phyloP scores from a whole-genome alignment of 37 sponge, comb jelly and placozoan species.

The Diacarnus erythraeanus region DNA sequence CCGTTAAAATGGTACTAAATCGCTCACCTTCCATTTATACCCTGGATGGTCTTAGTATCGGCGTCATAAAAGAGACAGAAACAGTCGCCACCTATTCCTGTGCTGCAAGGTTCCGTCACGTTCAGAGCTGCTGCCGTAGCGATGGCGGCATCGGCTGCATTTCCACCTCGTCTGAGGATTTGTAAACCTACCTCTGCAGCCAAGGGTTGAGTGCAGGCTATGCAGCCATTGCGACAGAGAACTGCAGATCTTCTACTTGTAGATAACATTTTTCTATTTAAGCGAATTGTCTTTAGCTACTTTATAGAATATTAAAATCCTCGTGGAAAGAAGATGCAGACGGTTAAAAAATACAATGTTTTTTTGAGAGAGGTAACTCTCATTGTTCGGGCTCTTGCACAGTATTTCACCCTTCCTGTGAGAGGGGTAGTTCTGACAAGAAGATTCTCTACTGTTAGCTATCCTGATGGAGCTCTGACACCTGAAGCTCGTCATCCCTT shows the following conservation, averaged over 20 bases:
- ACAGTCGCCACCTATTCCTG: slow-evolving; percentile 88
- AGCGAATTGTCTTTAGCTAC: no score
- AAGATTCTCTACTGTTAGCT: no score
- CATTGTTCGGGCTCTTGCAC: no score
- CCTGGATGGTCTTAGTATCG: slow-evolving; percentile 47
- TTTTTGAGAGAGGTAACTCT: no score
- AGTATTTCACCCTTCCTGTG: no score
- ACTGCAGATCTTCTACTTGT: slow-evolving; percentile 66
- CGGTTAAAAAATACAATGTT: no score
- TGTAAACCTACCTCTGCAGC: slow-evolving; percentile 65
- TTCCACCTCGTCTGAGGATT: slow-evolving; percentile 70
- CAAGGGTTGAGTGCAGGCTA: slow-evolving; percentile 76
- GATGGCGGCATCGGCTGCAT: slow-evolving; percentile 89
- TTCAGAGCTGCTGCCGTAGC: slow-evolving; percentile 86
- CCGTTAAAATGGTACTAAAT: no score
- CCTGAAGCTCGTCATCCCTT: background rate
- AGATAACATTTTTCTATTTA: slow-evolving; percentile 10
- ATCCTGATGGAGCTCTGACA: background rate
- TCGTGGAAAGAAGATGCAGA: no score
- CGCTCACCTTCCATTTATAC: slow-evolving; percentile 82
- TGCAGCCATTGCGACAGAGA: slow-evolving; percentile 67
- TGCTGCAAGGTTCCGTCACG: slow-evolving; percentile 85
- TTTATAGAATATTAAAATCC: no score
- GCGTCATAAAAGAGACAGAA: slow-evolving; percentile 87
- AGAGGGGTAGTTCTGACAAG: no score